Percentiles rank a stretch among this genome's conserved stretches.
phyloP scores from a whole-genome alignment of 2,113 vertebrate genomes.

The Nansenia antarctica region DNA sequence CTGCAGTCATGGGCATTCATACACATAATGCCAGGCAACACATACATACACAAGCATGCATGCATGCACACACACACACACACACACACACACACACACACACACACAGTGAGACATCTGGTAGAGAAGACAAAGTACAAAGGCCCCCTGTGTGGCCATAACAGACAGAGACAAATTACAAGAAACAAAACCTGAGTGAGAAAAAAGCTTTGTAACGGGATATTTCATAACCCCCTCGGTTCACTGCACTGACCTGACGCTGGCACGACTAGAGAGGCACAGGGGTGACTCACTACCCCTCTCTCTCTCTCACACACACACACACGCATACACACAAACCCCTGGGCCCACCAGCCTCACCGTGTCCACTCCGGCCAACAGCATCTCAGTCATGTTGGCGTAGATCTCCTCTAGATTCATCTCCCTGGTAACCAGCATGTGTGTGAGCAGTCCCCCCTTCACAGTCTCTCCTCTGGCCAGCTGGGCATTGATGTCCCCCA shows the following conservation, averaged over 20 bases:
- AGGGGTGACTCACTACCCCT: neutral
- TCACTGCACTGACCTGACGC: slow-evolving; percentile 53
- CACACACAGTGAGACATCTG: slow-evolving; percentile 38
- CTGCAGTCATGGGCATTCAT: too few species aligned
- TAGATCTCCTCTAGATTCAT: slow-evolving; percentile 91
- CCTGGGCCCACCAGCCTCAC: slow-evolving; percentile 54
- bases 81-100: slow-evolving; percentile 31
- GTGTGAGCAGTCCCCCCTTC: slow-evolving; percentile 85
- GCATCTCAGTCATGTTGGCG: slow-evolving; percentile 92
- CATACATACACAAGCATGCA: too few species aligned
- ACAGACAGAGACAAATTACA: slow-evolving; percentile 47
- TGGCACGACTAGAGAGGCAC: too few species aligned
- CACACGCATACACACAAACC: slow-evolving; percentile 27
- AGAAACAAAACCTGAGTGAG: slow-evolving; percentile 59
- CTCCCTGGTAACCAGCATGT: slow-evolving; percentile 83
- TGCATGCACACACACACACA: too few species aligned
- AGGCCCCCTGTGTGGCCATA: slow-evolving; percentile 37
- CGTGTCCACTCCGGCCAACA: slow-evolving; percentile 91
- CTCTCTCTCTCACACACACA: neutral
- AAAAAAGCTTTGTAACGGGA: slow-evolving; percentile 57
- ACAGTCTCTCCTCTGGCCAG: slow-evolving; percentile 76
- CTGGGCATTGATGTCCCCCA: slow-evolving; percentile 77
- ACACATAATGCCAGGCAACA: too few species aligned
- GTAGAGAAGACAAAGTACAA: slow-evolving; percentile 32
- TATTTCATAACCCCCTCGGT: slow-evolving; percentile 42